A percentile compares a stretch with the other conserved stretches of the same genome.
Evolutionary conservation across 2,113 vertebrate genomes (phyloP).

Genomic region (Anolis sagrei): DNA sequence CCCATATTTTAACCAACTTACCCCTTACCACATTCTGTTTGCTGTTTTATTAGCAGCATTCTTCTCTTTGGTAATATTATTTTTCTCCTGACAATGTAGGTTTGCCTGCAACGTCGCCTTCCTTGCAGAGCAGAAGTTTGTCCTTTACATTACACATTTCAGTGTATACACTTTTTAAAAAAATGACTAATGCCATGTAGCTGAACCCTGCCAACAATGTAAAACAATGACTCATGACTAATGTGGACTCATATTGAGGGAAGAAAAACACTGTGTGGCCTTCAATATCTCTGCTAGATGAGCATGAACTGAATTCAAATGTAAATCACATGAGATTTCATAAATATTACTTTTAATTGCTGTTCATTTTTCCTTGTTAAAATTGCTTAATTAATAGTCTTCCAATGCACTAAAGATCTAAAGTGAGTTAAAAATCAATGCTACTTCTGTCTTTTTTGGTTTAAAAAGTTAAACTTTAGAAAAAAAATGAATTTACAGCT

Average conservation of each 20-base stretch:
- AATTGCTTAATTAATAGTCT: slow-evolving; percentile 5
- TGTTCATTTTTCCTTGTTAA: slow-evolving; percentile 8
- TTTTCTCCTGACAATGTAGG: slow-evolving; percentile 34
- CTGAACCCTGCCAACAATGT: slow-evolving; percentile 36
- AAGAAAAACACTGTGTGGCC: not conserved
- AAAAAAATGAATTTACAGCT: not conserved
- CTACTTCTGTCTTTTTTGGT: not conserved
- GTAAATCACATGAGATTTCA: slow-evolving; percentile 10
- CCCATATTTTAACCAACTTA: too few relatives aligned
- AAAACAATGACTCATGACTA: slow-evolving; percentile 36
- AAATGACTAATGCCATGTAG: slow-evolving; percentile 53
- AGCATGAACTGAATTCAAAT: slow-evolving; percentile 35
- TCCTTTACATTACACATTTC: slow-evolving; percentile 44
- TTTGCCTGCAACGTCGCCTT: slow-evolving; percentile 22
- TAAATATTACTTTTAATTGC: slow-evolving; percentile 42
- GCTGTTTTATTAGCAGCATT: not conserved
- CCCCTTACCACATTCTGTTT: not conserved
- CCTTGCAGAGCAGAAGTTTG: slow-evolving; percentile 48
- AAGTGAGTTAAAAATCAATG: not conserved
- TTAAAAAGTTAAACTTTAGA: not conserved
- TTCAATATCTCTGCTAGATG: slow-evolving; percentile 22
- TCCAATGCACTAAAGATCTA: slow-evolving; percentile 17
- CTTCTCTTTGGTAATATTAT: slow-evolving; percentile 37
- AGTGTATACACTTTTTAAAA: slow-evolving; percentile 50
- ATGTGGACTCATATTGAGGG: slow-evolving; percentile 37